phyloP scores from a whole-genome alignment of 2,113 vertebrate species.

The Turdus rufiventris region DNA sequence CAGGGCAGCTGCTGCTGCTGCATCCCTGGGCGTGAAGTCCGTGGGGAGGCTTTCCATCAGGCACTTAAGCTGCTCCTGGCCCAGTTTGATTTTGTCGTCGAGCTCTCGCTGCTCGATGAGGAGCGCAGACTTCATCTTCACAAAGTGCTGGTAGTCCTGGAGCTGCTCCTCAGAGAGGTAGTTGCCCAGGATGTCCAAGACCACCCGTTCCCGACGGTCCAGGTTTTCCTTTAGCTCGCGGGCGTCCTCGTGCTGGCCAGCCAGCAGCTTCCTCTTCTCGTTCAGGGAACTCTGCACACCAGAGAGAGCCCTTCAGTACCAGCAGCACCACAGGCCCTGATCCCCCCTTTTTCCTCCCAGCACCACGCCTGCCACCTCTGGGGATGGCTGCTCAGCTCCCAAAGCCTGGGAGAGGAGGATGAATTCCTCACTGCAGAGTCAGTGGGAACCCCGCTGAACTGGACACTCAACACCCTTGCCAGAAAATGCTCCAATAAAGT shows the following conservation, averaged over 20 bases:
- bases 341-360: background rate
- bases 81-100: conserved; percentile 87
- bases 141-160: conserved; percentile 84
- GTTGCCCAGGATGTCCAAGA: conserved; percentile 82
- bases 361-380: background rate
- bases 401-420: background rate
- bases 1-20: conserved; percentile 24
- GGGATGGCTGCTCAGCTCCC: background rate
- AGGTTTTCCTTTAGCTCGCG: conserved; percentile 95
- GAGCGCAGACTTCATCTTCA: conserved; percentile 87
- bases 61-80: conserved; percentile 85
- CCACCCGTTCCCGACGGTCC: conserved; percentile 86
- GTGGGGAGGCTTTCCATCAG: conserved; percentile 82
- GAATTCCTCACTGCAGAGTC: fast-evolving
- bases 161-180: conserved; percentile 83
- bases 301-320: background rate
- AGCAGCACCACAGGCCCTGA: background rate
- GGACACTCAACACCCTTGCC: background rate
- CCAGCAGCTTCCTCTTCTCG: conserved; percentile 85
- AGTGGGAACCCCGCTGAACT: background rate
- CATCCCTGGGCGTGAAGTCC: conserved; percentile 47
- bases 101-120: conserved; percentile 90
- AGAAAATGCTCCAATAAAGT: background rate
- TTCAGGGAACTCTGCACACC: conserved; percentile 79
- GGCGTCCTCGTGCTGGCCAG: conserved; percentile 90